phyloP scores from a whole-genome alignment of 2,113 vertebrate genomes.

The Gambusia affinis region DNA sequence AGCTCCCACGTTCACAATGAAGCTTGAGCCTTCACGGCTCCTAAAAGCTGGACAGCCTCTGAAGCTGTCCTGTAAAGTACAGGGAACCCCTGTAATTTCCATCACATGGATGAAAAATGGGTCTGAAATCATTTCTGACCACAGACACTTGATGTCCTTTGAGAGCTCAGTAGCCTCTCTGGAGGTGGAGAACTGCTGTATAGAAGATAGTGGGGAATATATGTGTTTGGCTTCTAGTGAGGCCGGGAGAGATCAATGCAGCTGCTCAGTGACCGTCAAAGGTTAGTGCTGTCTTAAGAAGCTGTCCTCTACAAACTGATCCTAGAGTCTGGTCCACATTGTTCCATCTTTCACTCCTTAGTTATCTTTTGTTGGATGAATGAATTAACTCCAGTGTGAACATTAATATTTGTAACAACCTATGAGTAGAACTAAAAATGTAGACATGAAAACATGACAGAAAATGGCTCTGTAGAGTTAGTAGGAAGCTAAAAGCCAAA shows the following conservation, averaged over 20 bases:
- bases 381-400: no score
- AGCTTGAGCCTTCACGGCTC: conserved; percentile 84
- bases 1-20: conserved; percentile 88
- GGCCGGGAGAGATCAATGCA: conserved; percentile 89
- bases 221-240: conserved; percentile 89
- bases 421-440: no score
- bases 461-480: neutral
- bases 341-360: neutral
- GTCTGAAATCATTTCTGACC: conserved; percentile 82
- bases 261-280: conserved; percentile 88
- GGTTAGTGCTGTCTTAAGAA: conserved; percentile 77
- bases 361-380: neutral
- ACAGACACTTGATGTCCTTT: conserved; percentile 83
- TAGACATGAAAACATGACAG: no score
- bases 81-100: conserved; percentile 87
- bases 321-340: conserved; percentile 39
- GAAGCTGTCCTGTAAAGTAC: conserved; percentile 89
- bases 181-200: conserved; percentile 72
- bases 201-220: conserved; percentile 90
- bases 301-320: neutral
- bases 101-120: conserved; percentile 90
- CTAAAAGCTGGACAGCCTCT: conserved; percentile 85
- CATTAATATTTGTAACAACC: no score
- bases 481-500: no score
- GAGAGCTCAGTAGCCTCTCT: conserved; percentile 83